Evolutionary conservation across 1,140 invertebrate genomes (phyloP).

Genomic region (Bilobella aurantiaca): DNA sequence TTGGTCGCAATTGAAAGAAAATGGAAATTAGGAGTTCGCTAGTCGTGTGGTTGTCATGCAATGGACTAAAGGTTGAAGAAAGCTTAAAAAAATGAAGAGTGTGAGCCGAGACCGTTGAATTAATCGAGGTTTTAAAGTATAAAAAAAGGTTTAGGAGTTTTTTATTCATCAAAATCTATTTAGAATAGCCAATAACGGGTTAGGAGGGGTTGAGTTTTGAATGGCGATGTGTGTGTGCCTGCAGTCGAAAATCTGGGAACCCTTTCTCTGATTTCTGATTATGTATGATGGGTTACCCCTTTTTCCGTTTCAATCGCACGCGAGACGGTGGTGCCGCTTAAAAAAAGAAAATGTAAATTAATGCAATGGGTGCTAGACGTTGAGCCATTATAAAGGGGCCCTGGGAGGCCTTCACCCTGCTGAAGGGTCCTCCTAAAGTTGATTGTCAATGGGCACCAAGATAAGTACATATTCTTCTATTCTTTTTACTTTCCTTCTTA

Average conservation of each 20-base stretch:
- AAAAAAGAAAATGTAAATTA: slow-evolving; percentile 7
- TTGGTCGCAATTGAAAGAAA: not conserved
- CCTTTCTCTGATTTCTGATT: slow-evolving; percentile 6
- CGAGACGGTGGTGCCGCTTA: slow-evolving; percentile 12
- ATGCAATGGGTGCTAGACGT: not conserved
- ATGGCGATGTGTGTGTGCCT: not conserved
- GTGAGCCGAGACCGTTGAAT: slow-evolving; percentile 9
- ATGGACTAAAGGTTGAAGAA: not conserved
- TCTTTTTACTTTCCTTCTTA: not conserved
- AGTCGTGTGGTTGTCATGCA: not conserved
- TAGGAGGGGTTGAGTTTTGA: not conserved
- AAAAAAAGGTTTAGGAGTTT: slow-evolving; percentile 29
- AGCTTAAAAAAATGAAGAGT: not conserved
- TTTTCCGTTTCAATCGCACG: slow-evolving; percentile 14
- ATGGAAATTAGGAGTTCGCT: not conserved
- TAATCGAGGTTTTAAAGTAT: slow-evolving; percentile 23
- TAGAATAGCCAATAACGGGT: slow-evolving; percentile 24
- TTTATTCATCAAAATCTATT: slow-evolving; percentile 33
- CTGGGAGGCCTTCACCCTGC: too few species aligned
- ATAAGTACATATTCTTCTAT: slow-evolving; percentile 11
- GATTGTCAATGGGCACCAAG: not conserved
- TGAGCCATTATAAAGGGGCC: too few species aligned
- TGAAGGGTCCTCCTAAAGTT: too few species aligned
- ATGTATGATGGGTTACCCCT: slow-evolving; percentile 1
- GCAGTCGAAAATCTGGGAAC: not conserved